phyloP scores from a whole-genome alignment of 2,113 vertebrate species.

The Butorides virescens region DNA sequence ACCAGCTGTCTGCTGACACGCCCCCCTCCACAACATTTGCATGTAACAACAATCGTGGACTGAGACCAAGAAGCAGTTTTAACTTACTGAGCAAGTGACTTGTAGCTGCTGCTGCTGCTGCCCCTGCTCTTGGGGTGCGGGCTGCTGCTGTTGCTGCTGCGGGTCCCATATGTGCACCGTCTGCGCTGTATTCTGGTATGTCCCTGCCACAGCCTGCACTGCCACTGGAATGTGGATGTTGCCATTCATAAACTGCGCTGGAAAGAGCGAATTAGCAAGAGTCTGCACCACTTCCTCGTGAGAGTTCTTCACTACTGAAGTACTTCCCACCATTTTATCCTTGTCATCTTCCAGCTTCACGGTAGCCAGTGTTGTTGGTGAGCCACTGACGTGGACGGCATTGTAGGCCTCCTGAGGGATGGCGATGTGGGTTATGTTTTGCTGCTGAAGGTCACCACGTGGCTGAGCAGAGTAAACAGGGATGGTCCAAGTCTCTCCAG shows the following conservation, averaged over 20 bases:
- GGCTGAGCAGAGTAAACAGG: conserved; percentile 92
- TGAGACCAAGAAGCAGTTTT: background rate
- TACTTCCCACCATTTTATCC: conserved; percentile 86
- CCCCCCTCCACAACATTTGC: background rate
- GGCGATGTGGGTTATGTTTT: conserved; percentile 95
- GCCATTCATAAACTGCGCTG: conserved; percentile 99
- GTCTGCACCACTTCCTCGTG: conserved; percentile 98
- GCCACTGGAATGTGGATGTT: conserved; percentile 99
- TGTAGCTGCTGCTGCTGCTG: conserved; percentile 89
- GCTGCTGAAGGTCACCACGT: conserved; percentile 90
- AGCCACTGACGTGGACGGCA: conserved; percentile 88
- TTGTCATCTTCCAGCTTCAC: conserved; percentile 91
- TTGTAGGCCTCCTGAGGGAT: conserved; percentile 98
- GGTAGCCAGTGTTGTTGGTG: conserved; percentile 77
- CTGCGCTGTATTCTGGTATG: conserved; percentile 91
- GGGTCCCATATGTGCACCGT: conserved; percentile 99
- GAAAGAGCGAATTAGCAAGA: conserved; percentile 90
- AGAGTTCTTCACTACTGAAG: conserved; percentile 82
- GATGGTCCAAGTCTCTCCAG: conserved; percentile 99
- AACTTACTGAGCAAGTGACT: conserved; percentile 83
- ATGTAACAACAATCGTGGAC: background rate
- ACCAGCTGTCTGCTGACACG: background rate
- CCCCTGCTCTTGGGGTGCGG: conserved; percentile 87
- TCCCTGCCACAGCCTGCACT: conserved; percentile 94
- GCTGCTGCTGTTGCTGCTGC: conserved; percentile 87